Conservation (phyloP, 1,140 invertebrate species). For the Drosophila seguyi region DNA sequence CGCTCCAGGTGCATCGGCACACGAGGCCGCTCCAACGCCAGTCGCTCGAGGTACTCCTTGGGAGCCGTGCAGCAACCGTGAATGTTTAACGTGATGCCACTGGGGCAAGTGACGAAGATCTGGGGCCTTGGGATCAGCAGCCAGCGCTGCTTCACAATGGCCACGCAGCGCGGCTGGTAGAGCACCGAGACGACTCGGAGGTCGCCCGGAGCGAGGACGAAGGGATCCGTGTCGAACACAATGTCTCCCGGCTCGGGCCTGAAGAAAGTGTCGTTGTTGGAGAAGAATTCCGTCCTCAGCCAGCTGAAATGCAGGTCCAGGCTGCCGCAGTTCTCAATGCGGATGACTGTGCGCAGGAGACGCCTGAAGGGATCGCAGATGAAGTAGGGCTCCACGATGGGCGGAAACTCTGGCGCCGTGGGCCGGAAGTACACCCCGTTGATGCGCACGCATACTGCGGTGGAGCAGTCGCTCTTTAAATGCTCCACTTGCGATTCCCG, state of each 20-base stretch:
- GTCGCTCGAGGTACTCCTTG: conserved; percentile 42
- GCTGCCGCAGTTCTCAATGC: conserved; percentile 63
- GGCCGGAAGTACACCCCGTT: conserved; percentile 52
- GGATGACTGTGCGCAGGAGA: conserved; percentile 51
- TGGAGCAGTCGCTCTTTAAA: not conserved
- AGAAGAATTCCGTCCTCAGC: conserved; percentile 44
- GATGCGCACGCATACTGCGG: conserved; percentile 37
- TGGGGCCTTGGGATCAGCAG: conserved; percentile 38
- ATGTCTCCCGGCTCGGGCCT: conserved; percentile 25
- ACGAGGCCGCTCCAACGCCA: conserved; percentile 9
- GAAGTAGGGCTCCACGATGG: conserved; percentile 53
- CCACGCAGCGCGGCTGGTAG: conserved; percentile 49
- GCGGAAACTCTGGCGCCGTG: conserved; percentile 39
- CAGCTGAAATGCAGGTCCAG: conserved; percentile 44
- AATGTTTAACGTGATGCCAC: conserved; percentile 54
- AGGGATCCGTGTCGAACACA: conserved; percentile 47
- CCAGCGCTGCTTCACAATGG: conserved; percentile 64
- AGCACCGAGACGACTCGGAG: conserved; percentile 39
- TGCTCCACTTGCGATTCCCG: not conserved
- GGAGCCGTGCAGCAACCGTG: conserved; percentile 61
- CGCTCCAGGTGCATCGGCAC: not conserved
- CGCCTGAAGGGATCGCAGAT: conserved; percentile 60
- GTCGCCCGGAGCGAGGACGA: conserved; percentile 35
- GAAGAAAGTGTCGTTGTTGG: conserved; percentile 36
- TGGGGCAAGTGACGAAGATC: conserved; percentile 45